Conservation (phyloP, 2,113 vertebrate genomes). For the Aplodontia rufa region DNA sequence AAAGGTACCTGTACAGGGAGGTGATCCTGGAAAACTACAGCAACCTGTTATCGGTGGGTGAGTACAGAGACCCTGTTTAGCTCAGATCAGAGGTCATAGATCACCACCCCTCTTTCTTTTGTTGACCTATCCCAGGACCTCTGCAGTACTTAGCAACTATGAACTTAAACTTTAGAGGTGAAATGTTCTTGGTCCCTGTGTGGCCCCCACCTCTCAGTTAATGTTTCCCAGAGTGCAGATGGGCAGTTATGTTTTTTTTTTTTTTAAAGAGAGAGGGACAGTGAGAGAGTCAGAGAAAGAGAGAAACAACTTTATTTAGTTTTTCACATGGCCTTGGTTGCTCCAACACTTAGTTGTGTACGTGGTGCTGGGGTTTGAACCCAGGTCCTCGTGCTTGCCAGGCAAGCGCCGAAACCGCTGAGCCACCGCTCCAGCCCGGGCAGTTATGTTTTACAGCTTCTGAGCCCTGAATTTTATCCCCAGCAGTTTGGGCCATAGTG, state of each 20-base stretch:
- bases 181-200: not conserved
- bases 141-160: not conserved
- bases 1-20: slow-evolving; percentile 64
- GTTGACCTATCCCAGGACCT: not conserved
- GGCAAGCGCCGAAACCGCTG: too few species aligned
- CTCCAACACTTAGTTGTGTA: too few species aligned
- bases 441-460: not conserved
- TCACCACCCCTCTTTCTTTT: not conserved
- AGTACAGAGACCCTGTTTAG: not conserved
- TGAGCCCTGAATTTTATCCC: not conserved
- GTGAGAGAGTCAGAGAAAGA: too few species aligned
- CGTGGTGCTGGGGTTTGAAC: too few species aligned
- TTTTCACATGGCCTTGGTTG: too few species aligned
- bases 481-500: not conserved
- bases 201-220: not conserved
- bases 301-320: too few species aligned
- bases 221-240: not conserved
- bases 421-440: too few species aligned
- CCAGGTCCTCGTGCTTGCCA: too few species aligned
- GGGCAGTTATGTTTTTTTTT: not conserved
- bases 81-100: not conserved
- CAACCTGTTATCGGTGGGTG: slow-evolving; percentile 59
- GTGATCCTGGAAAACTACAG: slow-evolving; percentile 70
- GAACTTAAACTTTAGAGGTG: not conserved
- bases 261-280: too few species aligned